Conservation (phyloP, 2,113 vertebrate genomes). For the Corythoichthys intestinalis region DNA sequence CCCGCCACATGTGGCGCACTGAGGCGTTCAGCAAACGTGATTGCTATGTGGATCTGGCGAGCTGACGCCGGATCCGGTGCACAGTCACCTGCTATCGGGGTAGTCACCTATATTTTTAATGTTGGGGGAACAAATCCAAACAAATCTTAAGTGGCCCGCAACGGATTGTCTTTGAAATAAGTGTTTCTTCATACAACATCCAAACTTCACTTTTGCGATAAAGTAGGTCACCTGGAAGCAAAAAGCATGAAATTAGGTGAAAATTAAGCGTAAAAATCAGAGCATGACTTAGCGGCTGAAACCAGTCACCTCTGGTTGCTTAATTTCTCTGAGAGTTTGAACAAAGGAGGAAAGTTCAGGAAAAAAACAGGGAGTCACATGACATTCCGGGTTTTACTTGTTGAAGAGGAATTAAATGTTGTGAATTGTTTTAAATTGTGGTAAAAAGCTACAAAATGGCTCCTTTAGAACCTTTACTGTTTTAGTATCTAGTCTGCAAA, state of each 20-base stretch:
- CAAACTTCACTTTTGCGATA: not conserved
- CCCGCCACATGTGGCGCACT: too few species aligned
- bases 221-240: not conserved
- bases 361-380: not conserved
- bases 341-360: not conserved
- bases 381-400: not conserved
- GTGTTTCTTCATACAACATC: not conserved
- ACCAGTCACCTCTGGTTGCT: not conserved
- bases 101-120: too few species aligned
- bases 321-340: not conserved
- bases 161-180: not conserved
- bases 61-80: too few species aligned
- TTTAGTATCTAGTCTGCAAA: not conserved
- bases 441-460: not conserved
- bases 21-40: too few species aligned
- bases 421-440: not conserved
- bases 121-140: not conserved
- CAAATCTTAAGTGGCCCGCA: not conserved
- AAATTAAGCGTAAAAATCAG: not conserved
- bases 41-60: too few species aligned
- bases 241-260: not conserved
- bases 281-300: not conserved
- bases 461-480: not conserved
- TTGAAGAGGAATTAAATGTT: too few species aligned
- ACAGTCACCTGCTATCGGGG: too few species aligned